Evolutionary conservation across 2,797 vertebrate species (phyloP).

Genomic region (Aythya fuligula): DNA sequence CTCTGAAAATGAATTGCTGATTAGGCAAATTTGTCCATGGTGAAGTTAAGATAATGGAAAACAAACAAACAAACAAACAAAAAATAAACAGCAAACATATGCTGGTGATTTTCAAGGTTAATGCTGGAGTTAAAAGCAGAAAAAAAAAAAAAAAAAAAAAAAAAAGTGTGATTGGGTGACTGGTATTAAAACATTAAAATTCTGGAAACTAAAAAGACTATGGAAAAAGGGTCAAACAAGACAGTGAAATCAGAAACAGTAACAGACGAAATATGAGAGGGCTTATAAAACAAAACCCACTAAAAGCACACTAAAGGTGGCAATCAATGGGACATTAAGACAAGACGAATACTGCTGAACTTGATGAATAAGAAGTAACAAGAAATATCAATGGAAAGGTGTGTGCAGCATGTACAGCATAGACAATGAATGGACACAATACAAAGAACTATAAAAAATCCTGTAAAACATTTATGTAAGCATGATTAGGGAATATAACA

Average conservation of each 20-base stretch:
- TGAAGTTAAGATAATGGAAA: neutral
- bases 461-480: neutral
- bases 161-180: neutral
- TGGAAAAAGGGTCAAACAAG: neutral
- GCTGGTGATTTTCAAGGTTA: neutral
- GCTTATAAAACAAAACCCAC: neutral
- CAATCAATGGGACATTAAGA: neutral
- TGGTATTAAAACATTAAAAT: neutral
- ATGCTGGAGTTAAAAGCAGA: neutral
- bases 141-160: neutral
- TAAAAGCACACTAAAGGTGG: neutral
- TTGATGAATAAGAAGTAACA: slow-evolving; percentile 9
- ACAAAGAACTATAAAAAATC: neutral
- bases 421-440: neutral
- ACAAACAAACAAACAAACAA: neutral
- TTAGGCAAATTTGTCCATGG: neutral
- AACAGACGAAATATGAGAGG: neutral
- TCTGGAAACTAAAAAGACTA: neutral
- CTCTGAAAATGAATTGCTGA: neutral
- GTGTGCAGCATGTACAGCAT: neutral
- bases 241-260: neutral
- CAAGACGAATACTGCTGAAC: neutral
- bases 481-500: neutral
- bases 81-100: neutral
- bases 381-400: slow-evolving; percentile 22